These are phyloP conservation scores for Odontamblyopus rebecca DNA, from an alignment of 2,797 vertebrate species.

Conservation along the genomic window DNA sequence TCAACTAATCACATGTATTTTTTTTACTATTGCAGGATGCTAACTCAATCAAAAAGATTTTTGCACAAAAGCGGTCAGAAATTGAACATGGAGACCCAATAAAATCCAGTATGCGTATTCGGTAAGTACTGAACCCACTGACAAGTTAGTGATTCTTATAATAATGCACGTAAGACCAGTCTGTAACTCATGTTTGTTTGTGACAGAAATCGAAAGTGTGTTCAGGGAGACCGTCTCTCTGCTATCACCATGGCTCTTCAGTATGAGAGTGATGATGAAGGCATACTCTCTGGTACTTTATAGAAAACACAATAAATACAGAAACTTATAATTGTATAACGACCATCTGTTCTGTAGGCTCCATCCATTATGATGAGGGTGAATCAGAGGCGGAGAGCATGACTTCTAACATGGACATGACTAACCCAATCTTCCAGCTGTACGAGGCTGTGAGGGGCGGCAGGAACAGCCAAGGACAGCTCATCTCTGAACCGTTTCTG, in stretches of 20 bases:
- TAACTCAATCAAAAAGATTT: slow-evolving; percentile 97
- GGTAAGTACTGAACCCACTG: slow-evolving; percentile 73
- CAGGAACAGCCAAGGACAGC: slow-evolving; percentile 92
- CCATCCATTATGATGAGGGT: slow-evolving; percentile 91
- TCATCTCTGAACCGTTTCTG: slow-evolving; percentile 94
- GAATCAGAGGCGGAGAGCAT: slow-evolving; percentile 95
- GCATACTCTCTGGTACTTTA: slow-evolving; percentile 85
- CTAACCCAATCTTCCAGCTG: slow-evolving; percentile 92
- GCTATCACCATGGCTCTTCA: slow-evolving; percentile 91
- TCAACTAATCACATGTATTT: slow-evolving; percentile 3
- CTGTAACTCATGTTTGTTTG: background rate
- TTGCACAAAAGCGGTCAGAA: slow-evolving; percentile 93
- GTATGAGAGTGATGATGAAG: slow-evolving; percentile 96
- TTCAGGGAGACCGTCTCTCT: slow-evolving; percentile 91
- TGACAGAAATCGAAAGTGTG: slow-evolving; percentile 92
- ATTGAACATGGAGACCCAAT: slow-evolving; percentile 93
- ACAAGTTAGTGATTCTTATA: background rate
- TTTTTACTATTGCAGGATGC: slow-evolving; percentile 85
- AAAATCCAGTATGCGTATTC: slow-evolving; percentile 95
- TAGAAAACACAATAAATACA: background rate
- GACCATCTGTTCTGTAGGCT: slow-evolving; percentile 69
- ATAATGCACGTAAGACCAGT: background rate
- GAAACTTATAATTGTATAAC: background rate
- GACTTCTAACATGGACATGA: slow-evolving; percentile 90
- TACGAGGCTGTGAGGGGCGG: slow-evolving; percentile 91